Conservation (phyloP, 2,113 vertebrate genomes). For the Rhinopomastus cyanomelas region DNA sequence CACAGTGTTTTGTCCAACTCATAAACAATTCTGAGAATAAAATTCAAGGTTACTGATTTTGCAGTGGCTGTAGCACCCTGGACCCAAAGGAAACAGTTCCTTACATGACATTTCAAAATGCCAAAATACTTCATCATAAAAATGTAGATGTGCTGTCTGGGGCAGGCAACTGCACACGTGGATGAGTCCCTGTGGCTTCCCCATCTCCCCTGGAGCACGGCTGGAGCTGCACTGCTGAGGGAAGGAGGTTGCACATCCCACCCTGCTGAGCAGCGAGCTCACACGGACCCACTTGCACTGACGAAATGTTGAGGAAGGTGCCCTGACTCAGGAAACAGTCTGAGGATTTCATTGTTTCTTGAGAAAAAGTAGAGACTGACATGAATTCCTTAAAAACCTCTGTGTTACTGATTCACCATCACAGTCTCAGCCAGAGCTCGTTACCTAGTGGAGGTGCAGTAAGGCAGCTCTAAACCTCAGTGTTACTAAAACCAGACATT, state of each 20-base stretch:
- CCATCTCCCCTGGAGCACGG: background rate
- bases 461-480: background rate
- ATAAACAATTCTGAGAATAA: background rate
- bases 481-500: background rate
- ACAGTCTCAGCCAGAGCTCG: background rate
- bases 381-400: too few species aligned
- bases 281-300: too few species aligned
- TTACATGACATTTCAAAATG: background rate
- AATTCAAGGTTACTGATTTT: background rate
- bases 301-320: too few species aligned
- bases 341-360: background rate
- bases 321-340: too few species aligned
- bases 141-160: too few species aligned
- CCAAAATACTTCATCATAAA: background rate
- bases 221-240: background rate
- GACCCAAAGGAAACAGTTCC: background rate
- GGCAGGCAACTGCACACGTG: fast-evolving
- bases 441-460: background rate
- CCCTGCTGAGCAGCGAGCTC: background rate
- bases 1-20: background rate
- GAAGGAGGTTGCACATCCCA: background rate
- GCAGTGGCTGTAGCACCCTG: background rate
- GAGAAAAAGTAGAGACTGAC: background rate
- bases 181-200: background rate
- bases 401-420: too few species aligned